Conservation (phyloP, 2,113 vertebrate genomes). For the Ovis aries region DNA sequence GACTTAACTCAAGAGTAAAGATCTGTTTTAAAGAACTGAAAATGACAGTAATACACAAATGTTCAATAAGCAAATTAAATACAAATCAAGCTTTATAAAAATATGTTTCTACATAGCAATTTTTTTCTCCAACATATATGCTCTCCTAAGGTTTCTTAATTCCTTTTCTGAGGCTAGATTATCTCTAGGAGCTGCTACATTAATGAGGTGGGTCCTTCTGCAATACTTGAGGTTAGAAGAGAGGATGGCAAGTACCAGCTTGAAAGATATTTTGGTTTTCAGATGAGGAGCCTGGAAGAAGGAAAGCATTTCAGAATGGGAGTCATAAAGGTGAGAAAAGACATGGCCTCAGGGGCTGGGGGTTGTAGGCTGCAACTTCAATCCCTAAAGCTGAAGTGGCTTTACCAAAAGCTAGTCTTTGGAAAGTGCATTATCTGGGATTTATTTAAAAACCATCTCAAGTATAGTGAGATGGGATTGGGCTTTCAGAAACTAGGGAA, state of each 20-base stretch:
- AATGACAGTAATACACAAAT: background rate
- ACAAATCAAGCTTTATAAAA: background rate
- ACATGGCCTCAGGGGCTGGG: background rate
- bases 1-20: background rate
- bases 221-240: background rate
- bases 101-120: background rate
- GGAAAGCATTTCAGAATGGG: background rate
- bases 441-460: background rate
- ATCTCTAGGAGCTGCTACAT: background rate
- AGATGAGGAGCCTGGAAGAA: background rate
- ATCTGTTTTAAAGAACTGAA: background rate
- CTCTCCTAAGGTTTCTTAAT: background rate
- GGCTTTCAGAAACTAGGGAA: background rate
- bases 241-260: background rate
- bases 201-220: background rate
- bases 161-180: background rate
- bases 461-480: background rate
- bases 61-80: background rate
- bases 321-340: background rate
- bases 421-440: background rate
- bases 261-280: background rate
- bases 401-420: background rate
- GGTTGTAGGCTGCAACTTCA: background rate
- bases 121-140: background rate
- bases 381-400: background rate